A percentile compares a stretch with the other conserved stretches of the same genome.
Conservation (phyloP, 2,113 vertebrate species). For the Microcebus jonahi region DNA sequence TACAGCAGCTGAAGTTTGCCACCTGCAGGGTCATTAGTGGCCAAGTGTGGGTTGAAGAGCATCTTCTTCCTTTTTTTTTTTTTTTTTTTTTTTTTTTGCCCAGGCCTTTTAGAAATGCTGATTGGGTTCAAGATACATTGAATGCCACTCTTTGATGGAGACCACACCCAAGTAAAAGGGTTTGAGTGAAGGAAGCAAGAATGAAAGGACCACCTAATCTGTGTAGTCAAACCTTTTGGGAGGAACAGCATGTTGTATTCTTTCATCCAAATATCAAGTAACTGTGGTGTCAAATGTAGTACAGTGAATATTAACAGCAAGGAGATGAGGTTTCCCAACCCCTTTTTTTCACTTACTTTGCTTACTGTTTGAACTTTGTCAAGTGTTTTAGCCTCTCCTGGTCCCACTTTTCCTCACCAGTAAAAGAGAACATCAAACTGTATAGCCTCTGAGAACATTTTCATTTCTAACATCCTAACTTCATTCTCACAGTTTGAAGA, state of each 20-base stretch:
- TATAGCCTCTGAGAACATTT: neutral
- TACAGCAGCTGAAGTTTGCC: neutral
- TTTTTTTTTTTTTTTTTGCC: no score
- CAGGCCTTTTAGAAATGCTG: neutral
- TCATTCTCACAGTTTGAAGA: neutral
- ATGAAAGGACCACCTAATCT: neutral
- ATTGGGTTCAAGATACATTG: neutral
- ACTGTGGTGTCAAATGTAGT: neutral
- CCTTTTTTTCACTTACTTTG: neutral
- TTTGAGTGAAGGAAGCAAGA: neutral
- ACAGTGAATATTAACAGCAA: neutral
- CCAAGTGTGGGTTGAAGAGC: neutral
- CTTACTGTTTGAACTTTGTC: neutral
- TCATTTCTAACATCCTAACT: neutral
- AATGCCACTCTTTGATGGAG: neutral
- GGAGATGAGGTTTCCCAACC: neutral
- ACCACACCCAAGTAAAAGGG: neutral
- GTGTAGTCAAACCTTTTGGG: neutral
- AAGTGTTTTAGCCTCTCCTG: neutral
- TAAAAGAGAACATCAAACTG: neutral
- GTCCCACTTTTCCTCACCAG: neutral
- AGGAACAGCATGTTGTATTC: neutral
- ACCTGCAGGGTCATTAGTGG: neutral
- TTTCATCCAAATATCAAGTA: neutral
- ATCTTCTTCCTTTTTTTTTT: neutral